Conservation (phyloP, 2,113 vertebrate genomes). For the rat (Rattus norvegicus) region DNA sequence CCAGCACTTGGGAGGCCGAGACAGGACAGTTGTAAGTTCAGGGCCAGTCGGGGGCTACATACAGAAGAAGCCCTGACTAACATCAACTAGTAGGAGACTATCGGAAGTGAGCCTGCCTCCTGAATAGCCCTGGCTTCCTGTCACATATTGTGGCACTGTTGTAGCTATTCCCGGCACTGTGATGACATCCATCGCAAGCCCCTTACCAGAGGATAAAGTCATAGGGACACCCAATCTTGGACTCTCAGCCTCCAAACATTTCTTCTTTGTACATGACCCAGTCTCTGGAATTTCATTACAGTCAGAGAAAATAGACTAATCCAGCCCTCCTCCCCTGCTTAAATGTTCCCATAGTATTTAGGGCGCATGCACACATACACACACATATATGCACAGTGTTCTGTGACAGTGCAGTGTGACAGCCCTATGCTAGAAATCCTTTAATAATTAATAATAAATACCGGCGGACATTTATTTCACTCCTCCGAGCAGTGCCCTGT, state of each 20-base stretch:
- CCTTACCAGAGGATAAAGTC: background rate
- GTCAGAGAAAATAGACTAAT: background rate
- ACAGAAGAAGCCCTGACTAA: background rate
- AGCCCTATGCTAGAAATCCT: background rate
- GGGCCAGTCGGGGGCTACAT: background rate
- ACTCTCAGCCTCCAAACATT: background rate
- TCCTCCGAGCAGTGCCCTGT: background rate
- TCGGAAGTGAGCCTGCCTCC: background rate
- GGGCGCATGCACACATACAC: background rate
- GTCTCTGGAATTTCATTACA: background rate
- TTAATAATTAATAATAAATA: background rate
- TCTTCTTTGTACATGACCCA: background rate
- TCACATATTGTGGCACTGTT: background rate
- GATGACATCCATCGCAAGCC: background rate
- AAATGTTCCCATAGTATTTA: background rate
- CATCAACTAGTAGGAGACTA: background rate
- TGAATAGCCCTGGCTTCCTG: background rate
- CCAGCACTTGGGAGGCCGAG: background rate
- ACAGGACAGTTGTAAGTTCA: too few relatives aligned
- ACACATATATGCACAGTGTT: background rate
- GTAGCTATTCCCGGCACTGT: background rate
- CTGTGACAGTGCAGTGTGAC: background rate
- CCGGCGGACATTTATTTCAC: background rate
- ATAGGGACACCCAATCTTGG: background rate
- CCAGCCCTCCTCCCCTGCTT: background rate